Percentiles rank a stretch among this genome's conserved stretches.
phyloP scores from a whole-genome alignment of 2,113 vertebrate species.

The Daubentonia madagascariensis region DNA sequence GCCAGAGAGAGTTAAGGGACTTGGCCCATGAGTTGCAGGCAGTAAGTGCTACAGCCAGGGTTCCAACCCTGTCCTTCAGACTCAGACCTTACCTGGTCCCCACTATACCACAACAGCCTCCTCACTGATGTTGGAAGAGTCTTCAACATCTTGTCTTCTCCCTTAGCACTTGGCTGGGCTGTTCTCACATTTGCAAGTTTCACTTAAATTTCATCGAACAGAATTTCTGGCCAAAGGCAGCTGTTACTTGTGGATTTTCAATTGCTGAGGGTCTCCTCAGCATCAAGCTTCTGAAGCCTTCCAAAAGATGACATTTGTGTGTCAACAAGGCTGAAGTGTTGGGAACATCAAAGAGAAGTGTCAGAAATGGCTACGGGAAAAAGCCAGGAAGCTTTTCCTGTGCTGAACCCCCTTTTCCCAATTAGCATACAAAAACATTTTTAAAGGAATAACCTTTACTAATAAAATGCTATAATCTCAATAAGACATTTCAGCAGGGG shows the following conservation, averaged over 20 bases:
- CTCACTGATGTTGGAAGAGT: fast-evolving
- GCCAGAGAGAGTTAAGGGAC: neutral
- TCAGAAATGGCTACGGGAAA: neutral
- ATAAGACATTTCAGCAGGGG: constrained; percentile 66
- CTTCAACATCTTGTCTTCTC: fast-evolving
- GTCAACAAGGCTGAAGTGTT: neutral
- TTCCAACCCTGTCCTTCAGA: neutral
- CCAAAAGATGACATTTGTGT: neutral
- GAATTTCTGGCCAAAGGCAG: neutral
- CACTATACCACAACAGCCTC: neutral
- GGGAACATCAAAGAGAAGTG: neutral
- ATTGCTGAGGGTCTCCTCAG: neutral
- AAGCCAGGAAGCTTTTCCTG: neutral
- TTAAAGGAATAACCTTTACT: constrained; percentile 73
- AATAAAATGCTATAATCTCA: constrained; percentile 74
- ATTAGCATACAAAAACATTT: constrained; percentile 58
- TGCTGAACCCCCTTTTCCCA: neutral
- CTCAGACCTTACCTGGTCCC: neutral
- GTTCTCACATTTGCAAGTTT: neutral
- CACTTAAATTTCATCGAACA: neutral
- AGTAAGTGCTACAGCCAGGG: neutral
- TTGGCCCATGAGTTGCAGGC: neutral
- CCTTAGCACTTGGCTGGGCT: fast-evolving
- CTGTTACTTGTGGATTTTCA: neutral
- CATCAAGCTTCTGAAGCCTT: neutral